These are phyloP conservation scores for Sipha flava DNA, from an alignment of 1,140 invertebrate species.

Conservation along the genomic window DNA sequence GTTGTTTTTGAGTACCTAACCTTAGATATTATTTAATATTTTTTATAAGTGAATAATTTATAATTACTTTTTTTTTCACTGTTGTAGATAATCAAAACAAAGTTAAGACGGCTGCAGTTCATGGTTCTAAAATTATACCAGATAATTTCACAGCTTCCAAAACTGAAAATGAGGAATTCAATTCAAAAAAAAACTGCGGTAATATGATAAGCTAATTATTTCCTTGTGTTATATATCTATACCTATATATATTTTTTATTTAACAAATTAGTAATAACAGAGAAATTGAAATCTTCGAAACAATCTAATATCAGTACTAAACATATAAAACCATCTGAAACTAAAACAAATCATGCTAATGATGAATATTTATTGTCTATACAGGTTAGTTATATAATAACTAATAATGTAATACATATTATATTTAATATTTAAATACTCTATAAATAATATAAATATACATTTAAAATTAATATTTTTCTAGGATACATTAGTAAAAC, in stretches of 20 bases:
- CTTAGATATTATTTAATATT: no score
- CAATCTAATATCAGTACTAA: background rate
- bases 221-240: no score
- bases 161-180: background rate
- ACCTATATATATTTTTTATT: background rate
- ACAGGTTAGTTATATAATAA: no score
- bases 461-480: background rate
- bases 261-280: background rate
- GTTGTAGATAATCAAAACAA: background rate
- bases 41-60: background rate
- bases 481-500: constrained; percentile 12
- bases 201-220: no score
- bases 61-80: background rate
- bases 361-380: background rate
- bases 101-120: background rate
- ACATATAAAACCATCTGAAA: background rate
- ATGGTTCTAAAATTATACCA: background rate
- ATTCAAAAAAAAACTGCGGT: background rate
- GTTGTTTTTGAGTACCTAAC: background rate
- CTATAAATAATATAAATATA: background rate
- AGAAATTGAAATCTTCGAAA: background rate
- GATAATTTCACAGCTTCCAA: background rate
- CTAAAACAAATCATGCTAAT: background rate
- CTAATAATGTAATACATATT: no score
- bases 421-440: no score